Percentiles rank a stretch among this genome's conserved stretches.
Conservation (phyloP, 2,113 vertebrate species). For the Dromaius novaehollandiae region DNA sequence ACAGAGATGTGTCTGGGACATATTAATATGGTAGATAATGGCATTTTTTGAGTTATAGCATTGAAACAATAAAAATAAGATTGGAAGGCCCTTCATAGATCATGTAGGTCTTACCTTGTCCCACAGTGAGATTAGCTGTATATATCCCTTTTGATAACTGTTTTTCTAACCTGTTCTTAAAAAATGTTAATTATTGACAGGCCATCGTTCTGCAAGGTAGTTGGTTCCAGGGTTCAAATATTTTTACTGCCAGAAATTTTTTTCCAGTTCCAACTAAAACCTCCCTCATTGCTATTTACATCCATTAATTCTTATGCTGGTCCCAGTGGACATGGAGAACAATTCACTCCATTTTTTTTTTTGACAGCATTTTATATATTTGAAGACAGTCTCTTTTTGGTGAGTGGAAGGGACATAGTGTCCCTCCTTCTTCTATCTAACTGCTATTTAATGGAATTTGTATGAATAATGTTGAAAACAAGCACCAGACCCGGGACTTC, state of each 20-base stretch:
- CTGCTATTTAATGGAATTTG: not conserved
- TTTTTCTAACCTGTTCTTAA: not conserved
- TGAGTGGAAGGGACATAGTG: not conserved
- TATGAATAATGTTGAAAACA: not conserved
- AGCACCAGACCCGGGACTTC: not conserved
- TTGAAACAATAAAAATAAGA: not conserved
- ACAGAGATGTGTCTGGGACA: not conserved
- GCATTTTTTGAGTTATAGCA: not conserved
- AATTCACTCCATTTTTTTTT: not conserved
- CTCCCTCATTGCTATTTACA: not conserved
- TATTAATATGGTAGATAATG: not conserved
- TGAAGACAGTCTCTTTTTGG: not conserved
- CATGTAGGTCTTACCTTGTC: not conserved
- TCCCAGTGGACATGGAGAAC: not conserved
- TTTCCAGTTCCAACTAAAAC: not conserved
- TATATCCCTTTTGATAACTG: not conserved
- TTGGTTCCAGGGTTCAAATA: not conserved
- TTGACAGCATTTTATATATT: not conserved
- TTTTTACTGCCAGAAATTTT: not conserved
- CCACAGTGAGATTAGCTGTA: not conserved
- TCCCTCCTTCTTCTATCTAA: not conserved
- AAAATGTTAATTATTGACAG: not conserved
- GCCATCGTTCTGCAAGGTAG: not conserved
- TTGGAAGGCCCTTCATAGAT: not conserved
- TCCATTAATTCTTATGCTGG: not conserved